phyloP scores from a whole-genome alignment of 2,888 invertebrate genomes.

The Notodonta ziczac region DNA sequence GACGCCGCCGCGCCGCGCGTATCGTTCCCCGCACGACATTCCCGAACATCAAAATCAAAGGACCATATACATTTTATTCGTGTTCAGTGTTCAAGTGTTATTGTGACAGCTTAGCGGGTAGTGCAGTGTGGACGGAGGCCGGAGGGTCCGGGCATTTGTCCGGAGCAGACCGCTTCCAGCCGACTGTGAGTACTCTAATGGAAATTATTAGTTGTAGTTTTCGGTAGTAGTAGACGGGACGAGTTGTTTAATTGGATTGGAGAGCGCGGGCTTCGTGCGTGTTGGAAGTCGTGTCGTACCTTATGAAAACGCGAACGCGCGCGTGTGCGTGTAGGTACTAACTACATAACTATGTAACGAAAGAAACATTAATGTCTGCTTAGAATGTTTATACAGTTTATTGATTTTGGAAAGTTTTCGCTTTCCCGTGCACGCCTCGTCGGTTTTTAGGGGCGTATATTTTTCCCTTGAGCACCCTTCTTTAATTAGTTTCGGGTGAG shows the following conservation, averaged over 20 bases:
- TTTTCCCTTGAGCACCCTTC: conserved; percentile 26
- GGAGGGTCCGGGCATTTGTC: conserved; percentile 58
- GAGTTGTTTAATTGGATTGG: conserved; percentile 20
- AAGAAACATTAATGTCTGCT: conserved; percentile 54
- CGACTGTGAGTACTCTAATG: conserved; percentile 60
- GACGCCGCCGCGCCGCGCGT: conserved; percentile 68
- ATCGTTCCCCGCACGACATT: conserved; percentile 24
- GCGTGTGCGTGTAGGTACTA: conserved; percentile 26
- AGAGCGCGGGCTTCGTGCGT: conserved; percentile 26
- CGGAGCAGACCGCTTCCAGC: conserved; percentile 52
- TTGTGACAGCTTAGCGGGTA: conserved; percentile 43
- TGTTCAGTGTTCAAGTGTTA: conserved; percentile 41
- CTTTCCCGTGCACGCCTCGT: conserved; percentile 31
- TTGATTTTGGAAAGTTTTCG: conserved; percentile 63
- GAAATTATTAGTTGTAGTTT: conserved; percentile 22
- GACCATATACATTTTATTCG: conserved; percentile 29
- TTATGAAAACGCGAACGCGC: neutral
- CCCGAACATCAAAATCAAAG: conserved; percentile 33
- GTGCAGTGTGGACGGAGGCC: conserved; percentile 25
- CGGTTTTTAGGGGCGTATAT: conserved; percentile 31
- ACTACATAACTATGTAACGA: conserved; percentile 15
- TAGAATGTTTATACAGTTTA: conserved; percentile 59
- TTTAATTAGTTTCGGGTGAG: conserved; percentile 29
- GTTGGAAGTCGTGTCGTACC: conserved; percentile 2
- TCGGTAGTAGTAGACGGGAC: conserved; percentile 13